Percentiles rank a stretch among this genome's conserved stretches.
Evolutionary conservation across 2,888 invertebrate species (phyloP).

Genomic region (Papilio gigon): DNA sequence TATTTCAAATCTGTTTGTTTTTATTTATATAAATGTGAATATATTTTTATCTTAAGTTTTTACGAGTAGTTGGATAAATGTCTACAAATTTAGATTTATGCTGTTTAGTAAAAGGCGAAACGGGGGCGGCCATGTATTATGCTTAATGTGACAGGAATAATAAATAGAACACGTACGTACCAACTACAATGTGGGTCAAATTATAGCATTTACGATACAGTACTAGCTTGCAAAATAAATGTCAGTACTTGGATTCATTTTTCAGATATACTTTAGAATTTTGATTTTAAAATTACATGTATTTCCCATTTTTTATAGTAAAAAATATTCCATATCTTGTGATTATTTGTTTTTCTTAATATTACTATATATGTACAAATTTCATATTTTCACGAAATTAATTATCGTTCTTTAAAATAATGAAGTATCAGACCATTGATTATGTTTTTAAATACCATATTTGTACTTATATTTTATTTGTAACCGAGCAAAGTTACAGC

Average conservation of each 20-base stretch:
- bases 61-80: conserved; percentile 2
- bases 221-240: background rate
- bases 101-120: conserved; percentile 21
- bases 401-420: no score
- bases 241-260: background rate
- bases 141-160: conserved; percentile 29
- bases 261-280: no score
- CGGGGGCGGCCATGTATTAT: conserved; percentile 21
- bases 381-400: no score
- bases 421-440: no score
- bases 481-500: background rate
- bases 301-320: no score
- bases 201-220: conserved; percentile 7
- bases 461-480: no score
- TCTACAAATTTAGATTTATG: conserved; percentile 32
- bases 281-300: background rate
- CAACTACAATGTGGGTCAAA: conserved; percentile 9
- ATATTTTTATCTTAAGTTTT: background rate
- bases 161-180: conserved; percentile 16
- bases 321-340: no score
- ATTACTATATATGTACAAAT: no score
- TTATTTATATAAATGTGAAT: background rate
- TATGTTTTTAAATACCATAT: no score
- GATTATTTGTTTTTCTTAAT: no score
- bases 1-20: background rate